Conservation (phyloP, 2,113 vertebrate species). For the Seriola dumerili region DNA sequence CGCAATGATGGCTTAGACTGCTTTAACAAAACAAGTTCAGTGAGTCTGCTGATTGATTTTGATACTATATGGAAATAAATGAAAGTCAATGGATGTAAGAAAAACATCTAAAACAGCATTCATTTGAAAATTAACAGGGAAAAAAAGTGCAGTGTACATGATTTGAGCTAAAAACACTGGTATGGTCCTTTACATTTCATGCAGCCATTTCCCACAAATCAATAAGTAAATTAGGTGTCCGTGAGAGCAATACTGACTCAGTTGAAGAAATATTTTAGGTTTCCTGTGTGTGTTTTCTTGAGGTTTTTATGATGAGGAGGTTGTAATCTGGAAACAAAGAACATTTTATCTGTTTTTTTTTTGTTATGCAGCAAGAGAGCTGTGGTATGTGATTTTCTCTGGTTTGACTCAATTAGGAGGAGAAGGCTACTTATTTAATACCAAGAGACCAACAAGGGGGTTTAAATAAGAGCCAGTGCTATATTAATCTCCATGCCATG, state of each 20-base stretch:
- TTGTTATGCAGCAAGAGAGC: slow-evolving; percentile 8
- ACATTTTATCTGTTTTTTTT: slow-evolving; percentile 41
- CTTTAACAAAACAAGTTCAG: too few relatives aligned
- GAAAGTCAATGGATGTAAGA: too few relatives aligned
- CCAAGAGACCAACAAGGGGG: slow-evolving; percentile 48
- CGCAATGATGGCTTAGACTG: background rate
- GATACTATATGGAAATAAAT: background rate
- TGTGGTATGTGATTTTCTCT: slow-evolving; percentile 37
- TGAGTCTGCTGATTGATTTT: background rate
- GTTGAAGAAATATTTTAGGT: slow-evolving; percentile 14
- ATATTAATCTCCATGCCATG: slow-evolving; percentile 61
- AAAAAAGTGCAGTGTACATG: background rate
- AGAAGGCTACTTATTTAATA: slow-evolving; percentile 58
- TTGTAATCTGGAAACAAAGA: slow-evolving; percentile 19
- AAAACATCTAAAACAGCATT: background rate
- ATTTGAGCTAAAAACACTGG: slow-evolving; percentile 4
- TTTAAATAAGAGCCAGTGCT: slow-evolving; percentile 50
- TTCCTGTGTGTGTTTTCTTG: slow-evolving; percentile 23
- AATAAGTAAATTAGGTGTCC: background rate
- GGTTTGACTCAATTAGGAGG: slow-evolving; percentile 51
- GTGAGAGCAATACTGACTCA: background rate
- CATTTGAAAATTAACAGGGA: background rate
- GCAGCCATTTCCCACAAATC: slow-evolving; percentile 2
- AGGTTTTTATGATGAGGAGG: slow-evolving; percentile 17
- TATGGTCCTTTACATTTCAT: background rate